Base-by-base conservation (phyloP, 30 jellyfish, hydroid and myxozoan genomes). In the Mastigias papua region DNA sequence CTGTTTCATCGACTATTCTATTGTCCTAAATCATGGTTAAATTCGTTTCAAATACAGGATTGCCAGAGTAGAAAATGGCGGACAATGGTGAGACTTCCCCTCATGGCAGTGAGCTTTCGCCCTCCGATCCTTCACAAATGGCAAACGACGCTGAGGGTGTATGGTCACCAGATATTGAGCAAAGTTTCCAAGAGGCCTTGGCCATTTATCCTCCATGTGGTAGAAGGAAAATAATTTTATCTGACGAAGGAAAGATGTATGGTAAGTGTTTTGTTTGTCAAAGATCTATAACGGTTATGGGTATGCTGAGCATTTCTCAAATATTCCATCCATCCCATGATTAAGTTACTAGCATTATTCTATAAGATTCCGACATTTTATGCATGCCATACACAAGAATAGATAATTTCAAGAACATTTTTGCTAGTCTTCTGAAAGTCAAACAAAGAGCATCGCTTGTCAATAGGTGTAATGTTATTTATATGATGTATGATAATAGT, bases 91-190 rank as follows among this genome's bases (percentile, higher is more conserved):
- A 90, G 37, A 34, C 92, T 58, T 81, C 97, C 50, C 91, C 89
- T 17, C 89, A 91, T 80, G 90, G 73, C 51, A 83, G 84, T 48
- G 85, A 70, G 68, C 83, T 85, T 5, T 74, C 91, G 35, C 80
- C 89, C 23, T 48, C 98, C 61, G 97, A 88, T 30, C 97, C 98
- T 0, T 89, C 91, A 25, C 97, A 88, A 82, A 93, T 93, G 96
- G 96, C 98, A 7, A 89, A 95, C 71, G 98, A 93, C 84, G 98
- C 98, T 37, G 98, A 93, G 75, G 98, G 98, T 35, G 98, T 93
- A 58, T 93, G 98, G 98, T 79, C 96, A 51, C 98, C 98, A 1
- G 98, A 93, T 48, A 93, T 93, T 20, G 98, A 93, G 61, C 98
- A 93, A 69, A 93, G 98, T 82, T 93, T 93, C 50, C 98, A 93